These are phyloP conservation scores for Epizoanthus fatuus DNA, from an alignment of 92 coral and sea anemone species.

Conservation along the genomic window DNA sequence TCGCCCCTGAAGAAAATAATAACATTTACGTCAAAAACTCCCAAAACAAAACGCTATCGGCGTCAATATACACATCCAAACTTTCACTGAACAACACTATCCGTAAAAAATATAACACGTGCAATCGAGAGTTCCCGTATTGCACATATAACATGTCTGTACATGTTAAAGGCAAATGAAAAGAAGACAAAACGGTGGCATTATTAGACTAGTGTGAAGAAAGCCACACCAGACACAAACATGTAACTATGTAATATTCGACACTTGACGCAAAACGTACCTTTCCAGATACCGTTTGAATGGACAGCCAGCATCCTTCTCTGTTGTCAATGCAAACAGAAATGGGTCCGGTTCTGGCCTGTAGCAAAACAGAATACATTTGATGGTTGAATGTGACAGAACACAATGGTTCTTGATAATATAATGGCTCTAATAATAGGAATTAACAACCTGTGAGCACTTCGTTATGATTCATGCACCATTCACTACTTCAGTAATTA, in stretches of 20 bases:
- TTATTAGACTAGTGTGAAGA: not conserved
- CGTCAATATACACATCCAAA: not conserved
- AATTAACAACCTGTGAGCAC: not conserved
- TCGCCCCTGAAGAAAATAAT: conserved; percentile 37
- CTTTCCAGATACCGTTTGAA: conserved; percentile 86
- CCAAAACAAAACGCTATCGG: no score
- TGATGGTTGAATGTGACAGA: not conserved
- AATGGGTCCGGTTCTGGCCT: conserved; percentile 70
- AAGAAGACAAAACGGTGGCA: no score
- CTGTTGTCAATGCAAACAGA: conserved; percentile 75
- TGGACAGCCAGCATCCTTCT: conserved; percentile 97
- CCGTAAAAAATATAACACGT: not conserved
- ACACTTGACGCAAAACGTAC: conserved; percentile 41
- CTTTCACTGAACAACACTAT: not conserved
- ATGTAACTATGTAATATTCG: not conserved
- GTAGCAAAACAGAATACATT: not conserved
- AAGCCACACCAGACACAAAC: not conserved
- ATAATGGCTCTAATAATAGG: not conserved
- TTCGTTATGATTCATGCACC: not conserved
- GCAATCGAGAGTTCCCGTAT: not conserved
- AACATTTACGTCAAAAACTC: not conserved
- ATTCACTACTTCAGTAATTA: no score
- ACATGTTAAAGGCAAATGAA: no score
- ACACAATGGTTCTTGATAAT: not conserved
- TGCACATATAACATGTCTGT: no score